A percentile compares a stretch with the other conserved stretches of the same genome.
Conservation (phyloP, 2,888 invertebrate genomes). For the Chironomus tentans region DNA sequence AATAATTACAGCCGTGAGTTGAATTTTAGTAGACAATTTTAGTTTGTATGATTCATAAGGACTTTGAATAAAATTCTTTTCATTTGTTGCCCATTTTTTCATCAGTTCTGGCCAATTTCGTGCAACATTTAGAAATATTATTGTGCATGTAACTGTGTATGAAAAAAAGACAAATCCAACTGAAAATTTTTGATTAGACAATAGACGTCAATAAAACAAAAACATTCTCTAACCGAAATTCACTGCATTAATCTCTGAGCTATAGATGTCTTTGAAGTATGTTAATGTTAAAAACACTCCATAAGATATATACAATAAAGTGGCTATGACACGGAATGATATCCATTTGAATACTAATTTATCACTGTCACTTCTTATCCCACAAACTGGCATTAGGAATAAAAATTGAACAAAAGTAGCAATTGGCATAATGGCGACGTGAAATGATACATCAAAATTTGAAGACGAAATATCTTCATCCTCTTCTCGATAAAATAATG, state of each 20-base stretch:
- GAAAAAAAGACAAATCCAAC: constrained; percentile 11
- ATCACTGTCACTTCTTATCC: constrained; percentile 41
- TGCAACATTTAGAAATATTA: constrained; percentile 43
- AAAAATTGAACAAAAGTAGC: not conserved
- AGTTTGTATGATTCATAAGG: not conserved
- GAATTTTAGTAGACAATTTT: not conserved
- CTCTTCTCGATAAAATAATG: not conserved
- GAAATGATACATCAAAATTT: not conserved
- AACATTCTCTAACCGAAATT: not conserved
- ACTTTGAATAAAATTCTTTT: constrained; percentile 37
- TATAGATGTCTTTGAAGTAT: not conserved
- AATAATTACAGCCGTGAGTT: not conserved
- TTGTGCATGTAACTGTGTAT: constrained; percentile 21
- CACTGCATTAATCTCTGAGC: not conserved
- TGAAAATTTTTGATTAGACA: not conserved
- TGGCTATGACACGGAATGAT: constrained; percentile 34
- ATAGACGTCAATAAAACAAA: not conserved
- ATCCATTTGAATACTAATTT: constrained; percentile 40
- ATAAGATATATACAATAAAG: constrained; percentile 28
- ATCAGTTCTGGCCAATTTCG: constrained; percentile 46
- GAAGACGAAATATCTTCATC: too few relatives aligned
- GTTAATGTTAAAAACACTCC: not conserved
- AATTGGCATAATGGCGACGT: not conserved
- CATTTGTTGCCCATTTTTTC: constrained; percentile 43
- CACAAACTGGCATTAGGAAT: constrained; percentile 38